Evolutionary conservation across 2,113 vertebrate genomes (phyloP).

Genomic region (Burhinus oedicnemus): DNA sequence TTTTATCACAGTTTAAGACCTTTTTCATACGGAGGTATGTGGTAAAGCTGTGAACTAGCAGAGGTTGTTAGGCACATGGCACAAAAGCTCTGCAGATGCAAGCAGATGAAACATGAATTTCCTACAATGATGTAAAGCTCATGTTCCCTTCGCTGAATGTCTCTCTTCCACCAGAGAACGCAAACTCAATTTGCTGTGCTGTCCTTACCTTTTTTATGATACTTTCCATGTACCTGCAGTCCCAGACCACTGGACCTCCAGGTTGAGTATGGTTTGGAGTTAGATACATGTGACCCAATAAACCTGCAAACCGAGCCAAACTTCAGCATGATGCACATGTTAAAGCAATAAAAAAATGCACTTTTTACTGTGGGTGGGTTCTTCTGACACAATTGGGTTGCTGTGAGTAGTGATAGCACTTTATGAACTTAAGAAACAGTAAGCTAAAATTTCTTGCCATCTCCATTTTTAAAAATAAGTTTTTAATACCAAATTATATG

Average conservation of each 20-base stretch:
- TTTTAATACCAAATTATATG: not conserved
- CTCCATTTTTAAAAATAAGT: not conserved
- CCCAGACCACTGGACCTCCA: not conserved
- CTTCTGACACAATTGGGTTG: not conserved
- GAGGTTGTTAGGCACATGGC: not conserved
- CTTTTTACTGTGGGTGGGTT: accelerated
- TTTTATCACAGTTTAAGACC: not conserved
- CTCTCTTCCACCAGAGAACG: not conserved
- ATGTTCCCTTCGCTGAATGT: not conserved
- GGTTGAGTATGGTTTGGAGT: not conserved
- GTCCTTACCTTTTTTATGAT: not conserved
- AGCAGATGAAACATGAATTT: not conserved
- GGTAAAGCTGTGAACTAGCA: not conserved
- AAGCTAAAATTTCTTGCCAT: not conserved
- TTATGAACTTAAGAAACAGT: not conserved
- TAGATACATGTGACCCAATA: not conserved
- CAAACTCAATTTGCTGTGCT: not conserved
- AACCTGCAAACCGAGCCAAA: not conserved
- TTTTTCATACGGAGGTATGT: not conserved
- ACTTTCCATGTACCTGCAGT: not conserved
- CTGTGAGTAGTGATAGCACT: not conserved
- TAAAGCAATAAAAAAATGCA: not conserved
- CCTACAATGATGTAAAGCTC: not conserved
- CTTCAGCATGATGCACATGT: not conserved
- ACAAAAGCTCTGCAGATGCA: not conserved